Conservation (phyloP, 2,888 invertebrate species). For the Acrobasis suavella region DNA sequence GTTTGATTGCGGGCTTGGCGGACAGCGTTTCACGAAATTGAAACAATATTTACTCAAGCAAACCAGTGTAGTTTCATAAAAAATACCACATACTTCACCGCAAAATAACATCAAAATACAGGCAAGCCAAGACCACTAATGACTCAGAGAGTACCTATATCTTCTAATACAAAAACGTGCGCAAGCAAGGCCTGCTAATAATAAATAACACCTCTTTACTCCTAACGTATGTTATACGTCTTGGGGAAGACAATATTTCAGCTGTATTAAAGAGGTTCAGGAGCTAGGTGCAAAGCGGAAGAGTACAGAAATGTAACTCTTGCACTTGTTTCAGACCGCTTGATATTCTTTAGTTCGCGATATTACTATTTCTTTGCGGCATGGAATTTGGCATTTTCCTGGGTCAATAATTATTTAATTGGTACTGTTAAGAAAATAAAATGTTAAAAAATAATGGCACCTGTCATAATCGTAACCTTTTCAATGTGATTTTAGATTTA, state of each 20-base stretch:
- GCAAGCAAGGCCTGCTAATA: slow-evolving; percentile 9
- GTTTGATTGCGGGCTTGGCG: too few species aligned
- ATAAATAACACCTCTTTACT: slow-evolving; percentile 19
- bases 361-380: too few species aligned
- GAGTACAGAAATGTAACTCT: not conserved
- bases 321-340: too few species aligned
- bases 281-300: not conserved
- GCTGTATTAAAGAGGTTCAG: slow-evolving; percentile 10
- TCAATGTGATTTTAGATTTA: too few species aligned
- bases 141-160: not conserved
- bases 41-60: too few species aligned
- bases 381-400: too few species aligned
- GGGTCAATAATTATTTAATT: too few species aligned
- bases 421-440: too few species aligned
- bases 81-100: not conserved
- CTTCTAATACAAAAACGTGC: slow-evolving; percentile 3
- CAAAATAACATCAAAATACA: not conserved
- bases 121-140: not conserved
- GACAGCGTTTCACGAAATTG: too few species aligned
- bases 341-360: too few species aligned
- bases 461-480: too few species aligned
- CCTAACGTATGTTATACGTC: slow-evolving; percentile 14
- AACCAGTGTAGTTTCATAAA: not conserved
- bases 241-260: slow-evolving; percentile 19
- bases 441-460: too few species aligned